Conservation (phyloP, 2,113 vertebrate species). For the Sinocyclocheilus anophthalmus region DNA sequence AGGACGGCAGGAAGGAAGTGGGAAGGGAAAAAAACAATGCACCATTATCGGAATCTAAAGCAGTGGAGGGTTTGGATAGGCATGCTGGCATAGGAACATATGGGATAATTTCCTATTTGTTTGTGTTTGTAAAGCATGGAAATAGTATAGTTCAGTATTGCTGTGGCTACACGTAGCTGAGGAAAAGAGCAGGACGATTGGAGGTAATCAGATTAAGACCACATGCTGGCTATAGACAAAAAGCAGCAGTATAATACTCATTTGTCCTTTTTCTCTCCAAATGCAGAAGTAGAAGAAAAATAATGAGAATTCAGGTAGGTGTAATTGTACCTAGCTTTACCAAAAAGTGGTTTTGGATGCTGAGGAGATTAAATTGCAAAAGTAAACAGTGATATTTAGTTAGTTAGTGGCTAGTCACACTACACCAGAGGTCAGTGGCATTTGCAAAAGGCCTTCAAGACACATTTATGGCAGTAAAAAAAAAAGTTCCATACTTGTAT, state of each 20-base stretch:
- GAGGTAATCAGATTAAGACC: conserved; percentile 33
- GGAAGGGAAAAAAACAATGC: conserved; percentile 24
- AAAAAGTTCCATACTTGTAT: neutral
- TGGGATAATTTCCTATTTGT: conserved; percentile 7
- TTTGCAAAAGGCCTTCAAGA: neutral
- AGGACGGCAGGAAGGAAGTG: conserved; percentile 28
- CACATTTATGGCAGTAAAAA: neutral
- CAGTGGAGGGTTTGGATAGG: conserved; percentile 16
- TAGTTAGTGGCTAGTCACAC: neutral
- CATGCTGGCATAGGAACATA: neutral
- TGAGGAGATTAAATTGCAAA: neutral
- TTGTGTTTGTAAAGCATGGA: conserved; percentile 33
- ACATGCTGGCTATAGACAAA: conserved; percentile 2
- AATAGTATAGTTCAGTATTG: conserved; percentile 10
- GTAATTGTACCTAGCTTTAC: neutral
- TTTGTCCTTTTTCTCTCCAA: neutral
- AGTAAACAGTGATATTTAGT: neutral
- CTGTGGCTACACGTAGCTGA: neutral
- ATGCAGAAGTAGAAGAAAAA: neutral
- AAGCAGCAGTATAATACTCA: conserved; percentile 1
- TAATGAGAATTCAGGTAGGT: conserved; percentile 26
- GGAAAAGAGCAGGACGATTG: neutral
- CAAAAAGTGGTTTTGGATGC: neutral
- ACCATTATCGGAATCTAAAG: neutral
- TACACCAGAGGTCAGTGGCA: neutral